Evolutionary conservation across 2,797 vertebrate species (phyloP), one percentile per base, ranked within the genome.

Genomic region (Perodicticus potto): DNA sequence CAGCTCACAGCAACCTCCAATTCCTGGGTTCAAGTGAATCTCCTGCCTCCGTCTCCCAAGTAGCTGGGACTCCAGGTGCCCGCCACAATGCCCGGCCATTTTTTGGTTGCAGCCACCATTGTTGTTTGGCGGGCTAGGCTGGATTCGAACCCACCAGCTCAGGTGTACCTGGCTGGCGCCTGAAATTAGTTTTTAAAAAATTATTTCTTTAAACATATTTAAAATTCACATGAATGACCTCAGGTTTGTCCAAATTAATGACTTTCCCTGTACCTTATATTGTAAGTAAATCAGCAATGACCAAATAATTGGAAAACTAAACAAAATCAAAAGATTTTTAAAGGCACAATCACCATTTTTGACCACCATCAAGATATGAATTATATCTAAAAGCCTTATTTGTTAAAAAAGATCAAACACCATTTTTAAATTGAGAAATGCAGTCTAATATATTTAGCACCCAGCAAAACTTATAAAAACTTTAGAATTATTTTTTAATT

Each of bases 281-380:
- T 92, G 93, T 91, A 89, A 88, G 96, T 83, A 95, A 94, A 89
- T 89, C 43, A 82, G 59, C 53, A 69, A 78, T 93, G 74, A 93
- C 40, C 92, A 77, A 89, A 34, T 76, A 80, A 49, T 80, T 94
- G 73, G 17, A 84, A 92, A 92, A 67, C 12, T 70, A 95, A 92
- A 53, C 73, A 95, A 95, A 89, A 93, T 40, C 6, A 91, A 95
- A 96, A 78, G 37, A 65, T 40, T 40, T 93, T 93, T 90, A 88
- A 95, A 96, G 73, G 23, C 37, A 87, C n/a, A 91, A 73, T 80
- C 53, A 86, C 37, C 72, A 69, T 70, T 94, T 73, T 77, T 67
- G 55, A 94, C 43, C 10, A 45, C 27, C 67, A 89, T 85, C 55
- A 78, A 93, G 86, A 77, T 27, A 8, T 12, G n/a, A 92, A 73